Conservation (phyloP, 2,888 invertebrate species). For the Lamproptera curius region DNA sequence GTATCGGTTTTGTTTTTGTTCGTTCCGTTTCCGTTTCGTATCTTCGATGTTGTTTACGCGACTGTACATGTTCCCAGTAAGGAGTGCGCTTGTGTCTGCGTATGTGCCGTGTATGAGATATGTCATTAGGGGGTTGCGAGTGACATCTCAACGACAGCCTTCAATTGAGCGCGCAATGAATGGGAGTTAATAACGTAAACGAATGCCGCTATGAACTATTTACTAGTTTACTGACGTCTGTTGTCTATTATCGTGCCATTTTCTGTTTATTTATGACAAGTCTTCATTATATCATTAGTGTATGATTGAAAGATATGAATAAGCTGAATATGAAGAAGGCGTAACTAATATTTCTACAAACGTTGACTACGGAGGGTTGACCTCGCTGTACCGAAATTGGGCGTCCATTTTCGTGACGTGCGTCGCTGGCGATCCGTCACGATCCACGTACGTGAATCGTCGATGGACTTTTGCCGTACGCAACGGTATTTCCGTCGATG, state of each 20-base stretch:
- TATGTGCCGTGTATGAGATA: constrained; percentile 21
- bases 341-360: too few species aligned
- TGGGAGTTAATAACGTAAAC: not conserved
- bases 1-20: constrained; percentile 63
- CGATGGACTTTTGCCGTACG: constrained; percentile 69
- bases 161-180: constrained; percentile 2
- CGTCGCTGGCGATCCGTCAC: constrained; percentile 72
- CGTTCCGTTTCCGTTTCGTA: constrained; percentile 53
- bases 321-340: too few species aligned
- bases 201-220: too few species aligned
- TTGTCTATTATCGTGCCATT: too few species aligned
- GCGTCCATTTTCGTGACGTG: constrained; percentile 58
- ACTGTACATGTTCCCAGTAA: constrained; percentile 1
- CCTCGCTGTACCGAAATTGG: constrained; percentile 31
- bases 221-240: too few species aligned
- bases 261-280: too few species aligned
- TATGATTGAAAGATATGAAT: too few species aligned
- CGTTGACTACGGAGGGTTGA: too few species aligned
- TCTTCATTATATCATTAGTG: too few species aligned
- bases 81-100: constrained; percentile 30
- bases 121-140: not conserved
- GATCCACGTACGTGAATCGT: constrained; percentile 77
- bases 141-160: not conserved
- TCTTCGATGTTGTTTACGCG: constrained; percentile 28
- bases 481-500: constrained; percentile 75